Conservation (phyloP, 2,797 vertebrate species). For the Leucoraja ocellata region DNA sequence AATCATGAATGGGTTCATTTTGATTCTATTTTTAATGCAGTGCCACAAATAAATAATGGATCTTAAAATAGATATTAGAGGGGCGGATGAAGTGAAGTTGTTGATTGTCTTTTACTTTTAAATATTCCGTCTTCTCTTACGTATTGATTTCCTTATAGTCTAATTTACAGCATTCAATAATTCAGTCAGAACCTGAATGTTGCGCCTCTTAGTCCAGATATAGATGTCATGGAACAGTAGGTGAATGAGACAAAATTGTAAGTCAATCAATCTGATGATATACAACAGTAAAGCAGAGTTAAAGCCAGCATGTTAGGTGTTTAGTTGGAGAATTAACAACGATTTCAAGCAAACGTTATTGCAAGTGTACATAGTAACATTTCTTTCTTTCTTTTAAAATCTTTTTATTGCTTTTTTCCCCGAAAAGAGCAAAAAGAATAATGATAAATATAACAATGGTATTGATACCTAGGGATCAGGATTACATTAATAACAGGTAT, state of each 20-base stretch:
- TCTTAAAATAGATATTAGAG: neutral
- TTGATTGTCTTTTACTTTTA: neutral
- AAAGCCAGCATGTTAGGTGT: neutral
- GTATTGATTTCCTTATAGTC: neutral
- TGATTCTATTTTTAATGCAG: neutral
- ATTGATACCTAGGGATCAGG: no score
- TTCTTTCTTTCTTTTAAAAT: no score
- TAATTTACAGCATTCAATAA: neutral
- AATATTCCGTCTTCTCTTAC: neutral
- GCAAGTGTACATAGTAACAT: no score
- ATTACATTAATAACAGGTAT: no score
- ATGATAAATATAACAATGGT: no score
- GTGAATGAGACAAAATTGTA: neutral
- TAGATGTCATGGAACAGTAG: conserved; percentile 1
- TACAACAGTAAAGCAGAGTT: neutral
- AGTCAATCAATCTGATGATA: no score
- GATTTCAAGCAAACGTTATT: neutral
- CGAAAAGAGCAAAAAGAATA: no score
- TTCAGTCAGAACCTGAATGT: neutral
- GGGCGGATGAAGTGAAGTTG: neutral
- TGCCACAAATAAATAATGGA: neutral
- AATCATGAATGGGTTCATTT: conserved; percentile 9
- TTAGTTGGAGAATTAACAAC: neutral
- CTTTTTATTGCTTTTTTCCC: no score
- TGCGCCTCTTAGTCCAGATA: neutral